Percentiles rank a stretch among this genome's conserved stretches.
These are phyloP conservation scores for Oscheius sp. DNA, from an alignment of 1,140 invertebrate species.

Conservation along the genomic window DNA sequence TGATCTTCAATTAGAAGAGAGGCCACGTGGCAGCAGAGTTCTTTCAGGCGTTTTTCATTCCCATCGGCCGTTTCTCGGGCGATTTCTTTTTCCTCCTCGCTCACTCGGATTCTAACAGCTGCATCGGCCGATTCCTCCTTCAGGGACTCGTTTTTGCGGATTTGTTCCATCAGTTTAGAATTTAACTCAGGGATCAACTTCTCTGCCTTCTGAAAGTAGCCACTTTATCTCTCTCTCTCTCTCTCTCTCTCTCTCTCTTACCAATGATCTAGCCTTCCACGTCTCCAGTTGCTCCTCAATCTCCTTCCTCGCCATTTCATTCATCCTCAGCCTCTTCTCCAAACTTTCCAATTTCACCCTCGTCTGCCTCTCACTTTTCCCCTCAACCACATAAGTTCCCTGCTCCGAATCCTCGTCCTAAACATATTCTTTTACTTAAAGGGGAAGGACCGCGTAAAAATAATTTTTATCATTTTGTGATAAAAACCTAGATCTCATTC, in stretches of 20 bases:
- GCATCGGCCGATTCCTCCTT: slow-evolving; percentile 9
- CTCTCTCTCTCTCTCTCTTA: neutral
- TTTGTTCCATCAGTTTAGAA: slow-evolving; percentile 9
- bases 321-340: slow-evolving; percentile 7
- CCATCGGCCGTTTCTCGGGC: neutral
- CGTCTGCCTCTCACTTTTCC: slow-evolving; percentile 14
- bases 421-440: neutral
- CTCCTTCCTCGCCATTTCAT: slow-evolving; percentile 27
- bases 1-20: neutral
- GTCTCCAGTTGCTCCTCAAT: slow-evolving; percentile 18
- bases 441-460: neutral
- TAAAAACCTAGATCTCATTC: too few species aligned
- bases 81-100: neutral
- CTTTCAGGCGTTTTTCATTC: neutral
- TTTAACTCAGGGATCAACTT: neutral
- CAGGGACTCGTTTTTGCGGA: too few species aligned
- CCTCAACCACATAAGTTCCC: neutral
- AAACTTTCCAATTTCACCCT: slow-evolving; percentile 25
- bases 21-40: neutral
- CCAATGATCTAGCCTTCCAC: slow-evolving; percentile 14
- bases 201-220: neutral
- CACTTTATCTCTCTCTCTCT: neutral
- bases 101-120: slow-evolving; percentile 1
- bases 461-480: too few species aligned
- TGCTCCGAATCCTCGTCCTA: neutral